Evolutionary conservation across 2,113 vertebrate genomes (phyloP).

Genomic region (Cathartes aura): DNA sequence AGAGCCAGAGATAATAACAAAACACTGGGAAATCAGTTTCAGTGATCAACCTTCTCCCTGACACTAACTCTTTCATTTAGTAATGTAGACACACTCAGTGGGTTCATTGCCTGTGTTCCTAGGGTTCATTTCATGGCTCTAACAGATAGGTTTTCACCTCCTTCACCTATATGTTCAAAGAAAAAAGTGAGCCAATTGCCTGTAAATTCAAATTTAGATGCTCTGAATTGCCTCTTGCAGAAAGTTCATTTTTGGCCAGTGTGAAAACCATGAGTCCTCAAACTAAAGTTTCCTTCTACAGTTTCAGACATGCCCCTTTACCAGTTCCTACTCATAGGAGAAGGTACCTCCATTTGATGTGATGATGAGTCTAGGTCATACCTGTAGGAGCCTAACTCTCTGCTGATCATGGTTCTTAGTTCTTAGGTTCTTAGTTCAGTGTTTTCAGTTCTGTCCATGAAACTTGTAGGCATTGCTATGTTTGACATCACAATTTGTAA

Average conservation of each 20-base stretch:
- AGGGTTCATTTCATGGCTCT: neutral
- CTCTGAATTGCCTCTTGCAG: neutral
- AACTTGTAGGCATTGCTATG: neutral
- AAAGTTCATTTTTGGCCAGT: neutral
- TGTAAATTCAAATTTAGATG: neutral
- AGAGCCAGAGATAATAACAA: neutral
- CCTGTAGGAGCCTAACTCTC: neutral
- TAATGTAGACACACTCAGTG: neutral
- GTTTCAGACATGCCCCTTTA: neutral
- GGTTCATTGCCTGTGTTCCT: neutral
- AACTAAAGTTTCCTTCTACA: neutral
- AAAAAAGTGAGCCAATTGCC: neutral
- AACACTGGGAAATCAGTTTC: neutral
- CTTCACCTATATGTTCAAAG: neutral
- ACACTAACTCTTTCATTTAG: neutral
- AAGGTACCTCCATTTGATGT: neutral
- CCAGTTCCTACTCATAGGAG: neutral
- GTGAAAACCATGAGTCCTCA: neutral
- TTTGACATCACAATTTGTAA: neutral
- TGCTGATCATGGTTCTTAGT: neutral
- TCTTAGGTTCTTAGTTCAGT: neutral
- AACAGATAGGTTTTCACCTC: neutral
- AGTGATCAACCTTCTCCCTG: neutral
- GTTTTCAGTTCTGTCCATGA: neutral
- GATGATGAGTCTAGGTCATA: neutral